phyloP scores from a whole-genome alignment of 1,140 invertebrate genomes.

The Sinella curviseta region DNA sequence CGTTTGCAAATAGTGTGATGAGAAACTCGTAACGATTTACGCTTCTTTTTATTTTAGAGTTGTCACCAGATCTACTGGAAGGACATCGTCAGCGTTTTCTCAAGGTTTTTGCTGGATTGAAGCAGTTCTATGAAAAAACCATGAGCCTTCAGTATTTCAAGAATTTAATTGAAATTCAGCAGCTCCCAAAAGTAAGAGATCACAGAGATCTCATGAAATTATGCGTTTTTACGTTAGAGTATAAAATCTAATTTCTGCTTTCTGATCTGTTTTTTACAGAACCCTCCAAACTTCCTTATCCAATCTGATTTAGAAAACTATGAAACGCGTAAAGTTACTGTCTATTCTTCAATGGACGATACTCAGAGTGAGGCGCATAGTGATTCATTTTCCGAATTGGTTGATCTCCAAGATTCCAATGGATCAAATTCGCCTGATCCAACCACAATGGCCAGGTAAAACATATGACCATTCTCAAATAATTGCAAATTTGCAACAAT shows the following conservation, averaged over 20 bases:
- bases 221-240: background rate
- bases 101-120: slow-evolving; percentile 83
- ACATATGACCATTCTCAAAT: too few species aligned
- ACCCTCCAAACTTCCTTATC: slow-evolving; percentile 92
- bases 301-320: slow-evolving; percentile 90
- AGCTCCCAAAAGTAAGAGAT: slow-evolving; percentile 76
- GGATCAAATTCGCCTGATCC: slow-evolving; percentile 61
- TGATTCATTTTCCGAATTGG: slow-evolving; percentile 57
- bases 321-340: slow-evolving; percentile 67
- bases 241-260: background rate
- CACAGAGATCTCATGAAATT: background rate
- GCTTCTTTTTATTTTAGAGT: slow-evolving; percentile 59
- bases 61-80: slow-evolving; percentile 84
- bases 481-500: slow-evolving; percentile 19
- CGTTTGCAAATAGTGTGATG: too few species aligned
- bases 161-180: slow-evolving; percentile 89
- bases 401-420: slow-evolving; percentile 55
- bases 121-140: slow-evolving; percentile 90
- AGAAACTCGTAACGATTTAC: too few species aligned
- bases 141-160: slow-evolving; percentile 96
- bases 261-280: slow-evolving; percentile 58
- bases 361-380: slow-evolving; percentile 43
- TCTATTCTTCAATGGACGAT: slow-evolving; percentile 46
- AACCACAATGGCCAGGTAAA: slow-evolving; percentile 38
- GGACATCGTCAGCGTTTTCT: slow-evolving; percentile 90